Base-by-base conservation (phyloP, 2,797 vertebrate species). In the Sciaenops ocellatus region DNA sequence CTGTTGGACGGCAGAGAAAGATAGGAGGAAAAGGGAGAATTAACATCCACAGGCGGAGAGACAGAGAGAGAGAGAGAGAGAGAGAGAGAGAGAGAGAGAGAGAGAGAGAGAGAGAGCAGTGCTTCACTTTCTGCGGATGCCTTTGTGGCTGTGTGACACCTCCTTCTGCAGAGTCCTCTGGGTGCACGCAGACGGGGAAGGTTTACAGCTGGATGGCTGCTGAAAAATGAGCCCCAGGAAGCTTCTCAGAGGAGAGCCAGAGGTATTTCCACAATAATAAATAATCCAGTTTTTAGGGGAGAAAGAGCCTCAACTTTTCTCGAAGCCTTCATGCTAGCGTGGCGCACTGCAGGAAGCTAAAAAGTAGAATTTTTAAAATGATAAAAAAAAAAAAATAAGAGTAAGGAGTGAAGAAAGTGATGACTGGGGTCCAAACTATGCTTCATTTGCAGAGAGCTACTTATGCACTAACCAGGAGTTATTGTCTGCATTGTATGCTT, bases 201-300 rank as follows among this genome's bases (percentile, higher is more conserved):
- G 67, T 82, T 83, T 82, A 80, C 85, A 89, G 83, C 50, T 84
- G 87, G 76, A 66, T 63, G 79, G 81, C 67, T 84, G 76, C 77
- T 74, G 78, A 75, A 51, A 80, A 85, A 86, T 59, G 54, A 84
- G 78, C 76, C 76, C 2, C 41, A 1, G 77, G 78, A 78, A 84
- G 83, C 78, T 69, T 79, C 81, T 80, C 73, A 60, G n/a, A 81
- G 38, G 66, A 70, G 50, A 77, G 79, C 79, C 80, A 63, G 59
- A 87, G 88, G 84, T 66, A 86, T 85, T 78, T 84, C 86, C 83
- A 89, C 76, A 73, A 87, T 83, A 84, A 90, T 90, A 90, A 91
- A 88, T 87, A 86, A 86, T 82, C 66, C 79, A 71, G 38, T 52
- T 85, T 84, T 7, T 18, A 4, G 65, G 22, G 47, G 26, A 55